Percentiles rank a stretch among this genome's conserved stretches.
Conservation (phyloP, 2,797 vertebrate genomes). For the Siniperca obscura region DNA sequence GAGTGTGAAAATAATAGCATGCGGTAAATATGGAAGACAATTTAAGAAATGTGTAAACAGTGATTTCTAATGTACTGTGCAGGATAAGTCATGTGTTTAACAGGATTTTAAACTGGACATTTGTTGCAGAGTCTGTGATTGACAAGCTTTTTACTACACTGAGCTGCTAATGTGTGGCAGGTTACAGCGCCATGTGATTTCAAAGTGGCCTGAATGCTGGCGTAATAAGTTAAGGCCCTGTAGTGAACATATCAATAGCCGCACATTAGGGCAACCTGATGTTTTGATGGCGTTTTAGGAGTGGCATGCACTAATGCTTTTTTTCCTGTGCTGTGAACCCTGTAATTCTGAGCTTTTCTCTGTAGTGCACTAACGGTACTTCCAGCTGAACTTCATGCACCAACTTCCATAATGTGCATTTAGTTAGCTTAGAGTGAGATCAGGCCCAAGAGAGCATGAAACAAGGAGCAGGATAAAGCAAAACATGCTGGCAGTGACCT, state of each 20-base stretch:
- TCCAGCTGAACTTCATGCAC: conserved; percentile 16
- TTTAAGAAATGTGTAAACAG: conserved; percentile 1
- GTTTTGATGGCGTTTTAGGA: conserved; percentile 47
- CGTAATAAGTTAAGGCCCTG: conserved; percentile 29
- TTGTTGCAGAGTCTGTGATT: conserved; percentile 14
- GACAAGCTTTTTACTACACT: conserved; percentile 45
- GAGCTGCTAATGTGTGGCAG: conserved; percentile 10
- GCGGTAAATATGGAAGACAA: not conserved
- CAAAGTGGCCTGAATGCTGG: conserved; percentile 13
- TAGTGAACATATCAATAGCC: conserved; percentile 36
- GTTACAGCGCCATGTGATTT: conserved; percentile 30
- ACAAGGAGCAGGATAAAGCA: conserved; percentile 44
- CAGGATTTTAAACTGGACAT: conserved; percentile 6
- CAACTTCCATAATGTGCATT: conserved; percentile 33
- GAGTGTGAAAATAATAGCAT: conserved; percentile 33
- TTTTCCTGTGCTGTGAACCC: conserved; percentile 36
- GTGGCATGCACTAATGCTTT: conserved; percentile 22
- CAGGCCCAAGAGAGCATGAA: conserved; percentile 52
- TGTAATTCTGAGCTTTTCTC: conserved; percentile 34
- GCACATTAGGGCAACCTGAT: conserved; percentile 34
- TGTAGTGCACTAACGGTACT: conserved; percentile 8
- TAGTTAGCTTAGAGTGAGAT: conserved; percentile 50
- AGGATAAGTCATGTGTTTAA: conserved; percentile 1
- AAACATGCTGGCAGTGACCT: conserved; percentile 56
- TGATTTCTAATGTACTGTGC: not conserved